Conservation (phyloP, 92 coral and sea anemone genomes). For the Zoanthus solanderi region DNA sequence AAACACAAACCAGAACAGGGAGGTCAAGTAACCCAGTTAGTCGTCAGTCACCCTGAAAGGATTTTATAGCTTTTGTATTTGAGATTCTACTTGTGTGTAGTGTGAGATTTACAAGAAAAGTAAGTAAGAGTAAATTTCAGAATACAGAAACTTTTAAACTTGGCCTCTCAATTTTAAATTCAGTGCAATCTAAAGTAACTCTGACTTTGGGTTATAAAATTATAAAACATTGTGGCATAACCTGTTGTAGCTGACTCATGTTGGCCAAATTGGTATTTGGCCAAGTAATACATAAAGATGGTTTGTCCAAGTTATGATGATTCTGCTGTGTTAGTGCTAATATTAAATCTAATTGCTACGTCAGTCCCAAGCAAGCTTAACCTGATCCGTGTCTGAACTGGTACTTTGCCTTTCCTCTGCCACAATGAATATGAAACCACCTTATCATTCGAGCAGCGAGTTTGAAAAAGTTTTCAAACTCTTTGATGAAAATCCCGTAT, state of each 20-base stretch:
- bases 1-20: slow-evolving; percentile 11
- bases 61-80: too few species aligned
- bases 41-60: too few species aligned
- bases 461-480: slow-evolving; percentile 37
- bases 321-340: slow-evolving; percentile 27
- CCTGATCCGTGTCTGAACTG: slow-evolving; percentile 13
- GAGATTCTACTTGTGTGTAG: too few species aligned
- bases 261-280: slow-evolving; percentile 54
- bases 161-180: too few species aligned
- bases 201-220: slow-evolving; percentile 10
- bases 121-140: too few species aligned
- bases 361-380: slow-evolving; percentile 47
- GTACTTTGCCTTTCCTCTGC: slow-evolving; percentile 27
- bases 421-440: slow-evolving; percentile 51
- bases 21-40: slow-evolving; percentile 1
- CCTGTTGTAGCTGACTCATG: slow-evolving; percentile 39
- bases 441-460: slow-evolving; percentile 28
- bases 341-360: slow-evolving; percentile 47
- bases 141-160: too few species aligned
- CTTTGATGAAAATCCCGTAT: slow-evolving; percentile 48
- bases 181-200: too few species aligned
- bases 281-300: too few species aligned
- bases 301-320: too few species aligned
- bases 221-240: slow-evolving; percentile 44
- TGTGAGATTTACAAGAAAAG: too few species aligned